A percentile compares a stretch with the other conserved stretches of the same genome.
Evolutionary conservation across 2,113 vertebrate species (phyloP).

Genomic region (Chaetodon trifascialis): DNA sequence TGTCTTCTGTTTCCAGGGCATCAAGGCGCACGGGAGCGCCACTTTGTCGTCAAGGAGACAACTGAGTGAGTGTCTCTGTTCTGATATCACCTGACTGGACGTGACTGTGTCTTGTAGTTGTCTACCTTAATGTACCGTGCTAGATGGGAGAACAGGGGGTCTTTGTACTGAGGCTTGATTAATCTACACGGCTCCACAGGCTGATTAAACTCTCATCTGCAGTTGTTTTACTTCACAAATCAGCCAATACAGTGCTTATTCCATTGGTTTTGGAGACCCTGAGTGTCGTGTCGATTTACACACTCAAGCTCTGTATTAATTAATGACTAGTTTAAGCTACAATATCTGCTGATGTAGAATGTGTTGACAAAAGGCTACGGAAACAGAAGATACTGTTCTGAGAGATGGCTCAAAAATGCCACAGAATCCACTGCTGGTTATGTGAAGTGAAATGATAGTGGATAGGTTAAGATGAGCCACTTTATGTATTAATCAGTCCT

Average conservation of each 20-base stretch:
- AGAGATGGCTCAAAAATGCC: not conserved
- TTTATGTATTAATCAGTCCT: conserved; percentile 50
- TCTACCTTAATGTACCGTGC: conserved; percentile 65
- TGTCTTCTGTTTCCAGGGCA: conserved; percentile 81
- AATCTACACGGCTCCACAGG: conserved; percentile 13
- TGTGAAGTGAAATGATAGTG: conserved; percentile 61
- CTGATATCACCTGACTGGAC: conserved; percentile 77
- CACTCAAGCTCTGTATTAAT: not conserved
- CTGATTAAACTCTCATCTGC: conserved; percentile 37
- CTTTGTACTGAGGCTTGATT: conserved; percentile 72
- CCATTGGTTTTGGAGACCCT: not conserved
- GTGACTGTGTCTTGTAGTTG: conserved; percentile 77
- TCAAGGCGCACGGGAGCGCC: conserved; percentile 79
- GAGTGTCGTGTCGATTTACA: not conserved
- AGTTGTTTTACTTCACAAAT: conserved; percentile 65
- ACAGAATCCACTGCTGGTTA: conserved; percentile 18
- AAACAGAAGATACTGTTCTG: not conserved
- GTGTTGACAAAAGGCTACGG: not conserved
- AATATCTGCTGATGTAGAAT: not conserved
- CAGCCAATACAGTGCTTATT: not conserved
- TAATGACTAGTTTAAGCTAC: not conserved
- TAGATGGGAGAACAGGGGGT: conserved; percentile 64
- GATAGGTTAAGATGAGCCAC: conserved; percentile 26
- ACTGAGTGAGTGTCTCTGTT: conserved; percentile 83
- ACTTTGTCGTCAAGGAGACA: conserved; percentile 81